Evolutionary conservation across 2,797 vertebrate genomes (phyloP).

Genomic region (Sardinella longiceps): DNA sequence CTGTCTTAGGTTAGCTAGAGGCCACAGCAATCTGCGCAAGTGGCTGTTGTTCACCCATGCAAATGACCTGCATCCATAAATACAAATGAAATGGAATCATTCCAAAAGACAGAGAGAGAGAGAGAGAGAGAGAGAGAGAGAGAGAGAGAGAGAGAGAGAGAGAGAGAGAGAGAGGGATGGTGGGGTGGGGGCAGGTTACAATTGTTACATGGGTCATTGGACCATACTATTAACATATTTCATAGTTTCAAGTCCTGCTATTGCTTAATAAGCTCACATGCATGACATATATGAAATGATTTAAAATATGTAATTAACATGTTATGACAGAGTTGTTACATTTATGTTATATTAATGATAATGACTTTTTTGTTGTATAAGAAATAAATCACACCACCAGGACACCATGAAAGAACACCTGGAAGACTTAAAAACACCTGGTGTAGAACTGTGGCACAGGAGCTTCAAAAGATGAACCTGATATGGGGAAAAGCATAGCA

Average conservation of each 20-base stretch:
- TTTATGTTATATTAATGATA: not conserved
- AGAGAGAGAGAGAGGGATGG: not conserved
- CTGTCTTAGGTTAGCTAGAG: not conserved
- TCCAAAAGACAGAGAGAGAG: not conserved
- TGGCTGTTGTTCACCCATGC: not conserved
- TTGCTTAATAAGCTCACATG: not conserved
- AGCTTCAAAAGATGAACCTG: no score
- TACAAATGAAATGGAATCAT: slow-evolving; percentile 34
- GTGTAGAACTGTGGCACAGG: no score
- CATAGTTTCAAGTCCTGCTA: not conserved
- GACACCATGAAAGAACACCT: no score
- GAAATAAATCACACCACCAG: no score
- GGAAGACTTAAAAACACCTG: no score
- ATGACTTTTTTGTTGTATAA: no score
- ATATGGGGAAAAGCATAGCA: no score
- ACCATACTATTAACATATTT: not conserved
- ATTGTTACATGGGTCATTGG: not conserved
- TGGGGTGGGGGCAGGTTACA: no score
- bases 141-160: no score
- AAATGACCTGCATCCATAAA: slow-evolving; percentile 33
- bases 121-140: not conserved
- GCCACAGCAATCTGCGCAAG: not conserved
- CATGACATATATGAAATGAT: no score
- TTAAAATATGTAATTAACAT: not conserved
- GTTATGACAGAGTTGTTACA: not conserved